Conservation (phyloP, 2,113 vertebrate species). For the Ondatra zibethicus region DNA sequence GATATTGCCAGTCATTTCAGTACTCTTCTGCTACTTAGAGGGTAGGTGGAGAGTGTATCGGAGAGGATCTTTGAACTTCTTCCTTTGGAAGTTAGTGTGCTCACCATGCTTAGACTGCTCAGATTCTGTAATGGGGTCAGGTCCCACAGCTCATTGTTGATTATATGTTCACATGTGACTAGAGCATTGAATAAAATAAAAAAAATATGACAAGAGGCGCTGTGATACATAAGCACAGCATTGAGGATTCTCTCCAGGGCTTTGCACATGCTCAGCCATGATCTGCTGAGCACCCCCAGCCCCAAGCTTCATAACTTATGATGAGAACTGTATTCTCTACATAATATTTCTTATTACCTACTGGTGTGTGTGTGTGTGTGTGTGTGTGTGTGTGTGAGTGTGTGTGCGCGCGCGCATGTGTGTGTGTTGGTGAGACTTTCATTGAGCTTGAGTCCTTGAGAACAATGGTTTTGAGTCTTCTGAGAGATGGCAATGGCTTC, state of each 20-base stretch:
- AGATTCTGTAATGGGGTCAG: not conserved
- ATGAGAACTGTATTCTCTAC: conserved; percentile 58
- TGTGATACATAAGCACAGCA: not conserved
- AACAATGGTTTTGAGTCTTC: conserved; percentile 71
- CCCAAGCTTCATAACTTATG: conserved; percentile 52
- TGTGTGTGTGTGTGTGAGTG: conserved; percentile 46
- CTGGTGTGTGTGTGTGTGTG: not conserved
- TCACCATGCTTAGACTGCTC: not conserved
- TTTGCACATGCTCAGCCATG: not conserved
- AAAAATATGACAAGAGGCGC: not conserved
- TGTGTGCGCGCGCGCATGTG: not conserved
- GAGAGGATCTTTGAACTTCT: not conserved
- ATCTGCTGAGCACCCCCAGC: not conserved
- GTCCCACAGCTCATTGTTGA: conserved; percentile 25
- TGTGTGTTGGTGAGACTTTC: conserved; percentile 65
- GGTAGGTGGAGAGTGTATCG: not conserved
- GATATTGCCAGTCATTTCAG: not conserved
- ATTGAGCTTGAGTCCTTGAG: conserved; percentile 73
- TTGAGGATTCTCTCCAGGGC: not conserved
- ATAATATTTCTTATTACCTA: conserved; percentile 68
- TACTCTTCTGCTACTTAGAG: not conserved
- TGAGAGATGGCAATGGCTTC: conserved; percentile 77
- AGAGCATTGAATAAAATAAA: not conserved
- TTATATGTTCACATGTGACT: not conserved
- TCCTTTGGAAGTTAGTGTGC: not conserved